Conservation (phyloP, 1,140 invertebrate species). For the Aphis craccivora region DNA sequence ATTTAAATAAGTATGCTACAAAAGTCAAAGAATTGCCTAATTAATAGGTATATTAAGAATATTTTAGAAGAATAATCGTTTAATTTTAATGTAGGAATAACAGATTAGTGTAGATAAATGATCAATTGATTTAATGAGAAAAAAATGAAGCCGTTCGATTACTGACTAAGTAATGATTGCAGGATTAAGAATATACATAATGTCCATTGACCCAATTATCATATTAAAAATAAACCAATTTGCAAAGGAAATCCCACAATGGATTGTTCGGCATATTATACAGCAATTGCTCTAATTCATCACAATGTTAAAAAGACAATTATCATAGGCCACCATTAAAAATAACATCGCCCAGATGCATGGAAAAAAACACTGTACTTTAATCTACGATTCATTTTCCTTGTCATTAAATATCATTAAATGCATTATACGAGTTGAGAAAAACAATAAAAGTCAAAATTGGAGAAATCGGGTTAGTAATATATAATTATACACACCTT, state of each 20-base stretch:
- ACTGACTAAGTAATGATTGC: not conserved
- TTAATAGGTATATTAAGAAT: not conserved
- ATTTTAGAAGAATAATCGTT: not conserved
- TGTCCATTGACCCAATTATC: not conserved
- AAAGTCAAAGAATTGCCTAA: not conserved
- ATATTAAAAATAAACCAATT: not conserved
- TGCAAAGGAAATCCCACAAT: not conserved
- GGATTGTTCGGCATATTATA: not conserved
- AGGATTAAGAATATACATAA: not conserved
- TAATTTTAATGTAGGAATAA: not conserved
- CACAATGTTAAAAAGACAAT: not conserved
- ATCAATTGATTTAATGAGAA: not conserved
- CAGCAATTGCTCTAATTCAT: not conserved
- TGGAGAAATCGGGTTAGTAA: not conserved
- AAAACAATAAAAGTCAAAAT: not conserved
- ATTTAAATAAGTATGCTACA: not conserved
- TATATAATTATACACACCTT: not conserved
- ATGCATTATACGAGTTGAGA: not conserved
- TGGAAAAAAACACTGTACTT: not conserved
- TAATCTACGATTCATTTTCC: not conserved
- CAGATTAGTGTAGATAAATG: not conserved
- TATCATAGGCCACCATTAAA: not conserved
- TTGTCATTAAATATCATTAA: not conserved
- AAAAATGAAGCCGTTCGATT: not conserved
- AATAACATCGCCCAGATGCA: not conserved